Percentiles rank a stretch among this genome's conserved stretches.
Evolutionary conservation across 1,140 invertebrate genomes (phyloP).

Genomic region (Meloidogyne hapla): DNA sequence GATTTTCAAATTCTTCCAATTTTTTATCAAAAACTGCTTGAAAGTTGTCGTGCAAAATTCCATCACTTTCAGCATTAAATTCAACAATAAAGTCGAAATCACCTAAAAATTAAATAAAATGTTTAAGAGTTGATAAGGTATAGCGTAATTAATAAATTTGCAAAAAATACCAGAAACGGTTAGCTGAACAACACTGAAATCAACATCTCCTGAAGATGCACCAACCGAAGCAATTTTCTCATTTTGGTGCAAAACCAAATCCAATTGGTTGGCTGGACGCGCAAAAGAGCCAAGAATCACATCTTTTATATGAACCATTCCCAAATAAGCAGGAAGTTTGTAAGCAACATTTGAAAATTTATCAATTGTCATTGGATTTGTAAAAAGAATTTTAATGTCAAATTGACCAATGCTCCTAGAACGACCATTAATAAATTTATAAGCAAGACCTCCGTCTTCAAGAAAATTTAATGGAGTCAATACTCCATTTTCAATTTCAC

Average conservation of each 20-base stretch:
- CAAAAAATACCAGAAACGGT: slow-evolving; percentile 23
- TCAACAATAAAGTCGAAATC: slow-evolving; percentile 20
- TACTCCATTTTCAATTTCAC: not conserved
- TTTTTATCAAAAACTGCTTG: slow-evolving; percentile 3
- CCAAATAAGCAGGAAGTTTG: slow-evolving; percentile 12
- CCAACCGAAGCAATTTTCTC: not conserved
- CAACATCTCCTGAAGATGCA: not conserved
- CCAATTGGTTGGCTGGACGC: not conserved
- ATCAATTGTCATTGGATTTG: not conserved
- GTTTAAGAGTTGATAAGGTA: not conserved
- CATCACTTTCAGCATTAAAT: slow-evolving; percentile 15
- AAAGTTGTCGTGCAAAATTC: not conserved
- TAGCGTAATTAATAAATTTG: not conserved
- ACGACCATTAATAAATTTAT: slow-evolving; percentile 9
- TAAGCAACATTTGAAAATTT: slow-evolving; percentile 18
- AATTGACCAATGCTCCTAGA: slow-evolving; percentile 8
- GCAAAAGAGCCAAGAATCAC: slow-evolving; percentile 31
- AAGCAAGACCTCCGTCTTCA: not conserved
- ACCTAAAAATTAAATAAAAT: slow-evolving; percentile 21
- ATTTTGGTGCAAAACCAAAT: slow-evolving; percentile 24
- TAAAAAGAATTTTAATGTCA: not conserved
- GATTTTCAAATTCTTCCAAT: slow-evolving; percentile 13
- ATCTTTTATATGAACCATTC: slow-evolving; percentile 28
- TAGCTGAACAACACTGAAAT: slow-evolving; percentile 34
- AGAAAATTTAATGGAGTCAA: not conserved